phyloP scores from a whole-genome alignment of 2,888 invertebrate species.

The Drosophila differens region DNA sequence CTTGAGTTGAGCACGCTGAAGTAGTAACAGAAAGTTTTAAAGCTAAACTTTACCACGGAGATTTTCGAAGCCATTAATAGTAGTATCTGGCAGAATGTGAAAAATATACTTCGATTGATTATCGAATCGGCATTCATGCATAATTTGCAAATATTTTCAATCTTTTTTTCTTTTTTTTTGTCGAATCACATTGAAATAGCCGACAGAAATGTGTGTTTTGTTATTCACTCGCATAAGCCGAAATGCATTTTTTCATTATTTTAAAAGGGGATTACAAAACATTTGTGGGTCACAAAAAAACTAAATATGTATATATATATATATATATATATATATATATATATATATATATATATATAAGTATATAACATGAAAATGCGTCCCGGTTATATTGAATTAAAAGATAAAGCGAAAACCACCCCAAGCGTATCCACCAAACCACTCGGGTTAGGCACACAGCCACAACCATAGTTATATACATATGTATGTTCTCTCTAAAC shows the following conservation, averaged over 20 bases:
- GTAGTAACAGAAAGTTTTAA: conserved; percentile 17
- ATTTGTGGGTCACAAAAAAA: conserved; percentile 15
- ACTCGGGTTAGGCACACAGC: conserved; percentile 13
- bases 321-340: background rate
- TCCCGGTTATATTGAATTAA: conserved; percentile 58
- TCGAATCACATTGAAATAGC: conserved; percentile 17
- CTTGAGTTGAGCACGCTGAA: conserved; percentile 22
- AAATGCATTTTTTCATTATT: conserved; percentile 63
- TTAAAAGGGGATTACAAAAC: conserved; percentile 73
- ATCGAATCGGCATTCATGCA: conserved; percentile 50
- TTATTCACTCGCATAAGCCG: conserved; percentile 33
- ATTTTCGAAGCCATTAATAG: background rate
- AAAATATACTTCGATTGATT: conserved; percentile 46
- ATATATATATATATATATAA: background rate
- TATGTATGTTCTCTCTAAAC: background rate
- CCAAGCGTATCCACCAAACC: conserved; percentile 9
- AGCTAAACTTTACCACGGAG: conserved; percentile 8
- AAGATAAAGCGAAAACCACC: conserved; percentile 33
- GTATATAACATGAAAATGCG: conserved; percentile 15
- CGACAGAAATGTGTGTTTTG: conserved; percentile 25
- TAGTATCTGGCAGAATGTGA: background rate
- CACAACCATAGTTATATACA: conserved; percentile 19
- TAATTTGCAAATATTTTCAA: conserved; percentile 32
- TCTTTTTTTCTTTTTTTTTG: background rate
- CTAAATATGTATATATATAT: background rate